Percentiles rank a stretch among this genome's conserved stretches.
Conservation (phyloP, 2,888 invertebrate species). For the Elysia crispata region DNA sequence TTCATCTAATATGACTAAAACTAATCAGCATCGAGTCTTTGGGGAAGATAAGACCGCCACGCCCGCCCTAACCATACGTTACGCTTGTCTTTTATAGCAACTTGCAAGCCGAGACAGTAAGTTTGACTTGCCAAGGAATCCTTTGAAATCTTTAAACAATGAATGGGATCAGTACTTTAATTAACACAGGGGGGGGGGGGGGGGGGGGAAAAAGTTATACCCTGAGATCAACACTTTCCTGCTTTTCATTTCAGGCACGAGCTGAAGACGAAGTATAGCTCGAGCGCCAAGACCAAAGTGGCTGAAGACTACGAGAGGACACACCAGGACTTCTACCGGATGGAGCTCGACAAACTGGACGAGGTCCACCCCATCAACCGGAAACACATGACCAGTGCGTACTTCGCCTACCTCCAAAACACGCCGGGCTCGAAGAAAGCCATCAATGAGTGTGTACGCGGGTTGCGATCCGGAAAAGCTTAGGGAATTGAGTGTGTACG, state of each 20-base stretch:
- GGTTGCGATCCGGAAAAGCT: constrained; percentile 55
- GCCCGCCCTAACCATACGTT: too few relatives aligned
- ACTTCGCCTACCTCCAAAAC: constrained; percentile 77
- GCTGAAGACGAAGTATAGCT: constrained; percentile 67
- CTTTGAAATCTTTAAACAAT: too few relatives aligned
- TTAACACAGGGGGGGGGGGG: too few relatives aligned
- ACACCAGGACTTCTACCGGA: constrained; percentile 74
- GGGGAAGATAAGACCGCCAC: too few relatives aligned
- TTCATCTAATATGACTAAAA: too few relatives aligned
- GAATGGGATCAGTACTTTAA: too few relatives aligned
- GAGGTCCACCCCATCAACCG: constrained; percentile 69
- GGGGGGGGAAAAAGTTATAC: too few relatives aligned
- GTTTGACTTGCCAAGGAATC: too few relatives aligned
- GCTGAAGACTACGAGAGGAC: constrained; percentile 73
- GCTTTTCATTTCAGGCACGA: constrained; percentile 67
- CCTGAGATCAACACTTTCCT: background rate
- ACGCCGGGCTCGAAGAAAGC: constrained; percentile 75
- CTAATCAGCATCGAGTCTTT: too few relatives aligned
- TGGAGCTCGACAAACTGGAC: constrained; percentile 74
- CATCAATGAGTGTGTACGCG: constrained; percentile 70
- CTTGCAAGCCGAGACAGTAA: too few relatives aligned
- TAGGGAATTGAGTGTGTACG: too few relatives aligned
- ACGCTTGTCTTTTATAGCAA: too few relatives aligned
- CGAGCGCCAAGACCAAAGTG: constrained; percentile 64
- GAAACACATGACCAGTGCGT: constrained; percentile 71